Conservation (phyloP, 2,888 invertebrate species). For the Caenorhabditis macrosperma region DNA sequence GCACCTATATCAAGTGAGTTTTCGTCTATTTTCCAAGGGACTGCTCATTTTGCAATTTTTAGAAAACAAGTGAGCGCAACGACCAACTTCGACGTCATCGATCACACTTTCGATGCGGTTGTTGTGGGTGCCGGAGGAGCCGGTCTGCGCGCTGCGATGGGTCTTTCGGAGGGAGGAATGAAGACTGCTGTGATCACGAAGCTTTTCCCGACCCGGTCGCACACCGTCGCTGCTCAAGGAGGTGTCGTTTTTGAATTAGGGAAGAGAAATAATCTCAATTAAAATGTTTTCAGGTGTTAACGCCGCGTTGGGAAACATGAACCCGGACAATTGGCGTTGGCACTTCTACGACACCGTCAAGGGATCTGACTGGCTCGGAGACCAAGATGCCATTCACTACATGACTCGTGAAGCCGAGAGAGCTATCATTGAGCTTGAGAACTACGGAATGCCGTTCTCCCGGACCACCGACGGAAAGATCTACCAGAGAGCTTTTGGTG, state of each 20-base stretch:
- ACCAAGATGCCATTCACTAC: constrained; percentile 97
- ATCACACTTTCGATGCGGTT: constrained; percentile 96
- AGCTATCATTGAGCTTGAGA: constrained; percentile 83
- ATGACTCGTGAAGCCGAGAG: constrained; percentile 87
- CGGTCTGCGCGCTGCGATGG: constrained; percentile 96
- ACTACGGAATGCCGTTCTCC: constrained; percentile 87
- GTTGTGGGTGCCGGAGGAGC: constrained; percentile 98
- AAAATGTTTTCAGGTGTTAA: constrained; percentile 90
- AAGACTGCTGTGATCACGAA: constrained; percentile 98
- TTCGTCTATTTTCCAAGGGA: background rate
- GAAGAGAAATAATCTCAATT: no score
- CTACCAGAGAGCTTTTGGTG: constrained; percentile 98
- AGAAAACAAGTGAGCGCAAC: constrained; percentile 48
- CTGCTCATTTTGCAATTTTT: no score
- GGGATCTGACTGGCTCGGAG: constrained; percentile 97
- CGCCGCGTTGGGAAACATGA: constrained; percentile 95
- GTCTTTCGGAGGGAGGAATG: constrained; percentile 95
- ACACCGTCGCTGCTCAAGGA: constrained; percentile 98
- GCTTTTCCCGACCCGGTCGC: constrained; percentile 94
- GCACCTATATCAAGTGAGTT: constrained; percentile 47
- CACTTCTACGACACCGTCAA: constrained; percentile 87
- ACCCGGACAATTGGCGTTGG: constrained; percentile 95
- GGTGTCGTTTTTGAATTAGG: constrained; percentile 82
- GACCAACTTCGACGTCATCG: constrained; percentile 86
- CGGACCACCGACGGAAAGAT: constrained; percentile 96